phyloP scores from a whole-genome alignment of 2,797 vertebrate species.

The Dermochelys coriacea region DNA sequence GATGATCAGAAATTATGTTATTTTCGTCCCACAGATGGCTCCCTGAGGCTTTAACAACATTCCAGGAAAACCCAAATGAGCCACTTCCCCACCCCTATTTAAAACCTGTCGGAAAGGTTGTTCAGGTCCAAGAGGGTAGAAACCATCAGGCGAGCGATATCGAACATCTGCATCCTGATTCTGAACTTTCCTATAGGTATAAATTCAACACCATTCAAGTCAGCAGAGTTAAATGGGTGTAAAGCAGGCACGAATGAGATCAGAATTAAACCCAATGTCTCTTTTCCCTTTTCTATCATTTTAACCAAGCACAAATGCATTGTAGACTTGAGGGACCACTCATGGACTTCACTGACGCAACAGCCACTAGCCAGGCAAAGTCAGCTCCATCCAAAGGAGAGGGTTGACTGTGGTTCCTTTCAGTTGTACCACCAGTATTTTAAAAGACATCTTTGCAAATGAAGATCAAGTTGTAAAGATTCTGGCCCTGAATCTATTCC shows the following conservation, averaged over 20 bases:
- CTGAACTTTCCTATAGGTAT: neutral
- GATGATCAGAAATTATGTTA: neutral
- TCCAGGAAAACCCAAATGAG: neutral
- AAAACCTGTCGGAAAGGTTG: neutral
- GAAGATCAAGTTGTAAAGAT: neutral
- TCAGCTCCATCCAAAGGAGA: neutral
- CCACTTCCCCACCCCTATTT: neutral
- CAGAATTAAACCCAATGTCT: neutral
- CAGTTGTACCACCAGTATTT: neutral
- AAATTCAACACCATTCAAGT: neutral
- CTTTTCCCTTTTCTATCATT: neutral
- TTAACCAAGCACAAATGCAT: neutral
- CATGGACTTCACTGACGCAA: neutral
- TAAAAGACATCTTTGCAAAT: neutral
- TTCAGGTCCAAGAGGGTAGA: neutral
- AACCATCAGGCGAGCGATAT: neutral
- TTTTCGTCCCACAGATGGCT: neutral
- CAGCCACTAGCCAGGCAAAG: neutral
- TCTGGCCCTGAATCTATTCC: neutral
- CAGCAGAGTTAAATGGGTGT: neutral
- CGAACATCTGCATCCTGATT: neutral
- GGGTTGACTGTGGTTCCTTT: neutral
- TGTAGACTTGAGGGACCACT: neutral
- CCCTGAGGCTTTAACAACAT: neutral
- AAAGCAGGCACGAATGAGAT: neutral